Conservation (phyloP, 2,888 invertebrate species). For the Chrysodeixis includens region DNA sequence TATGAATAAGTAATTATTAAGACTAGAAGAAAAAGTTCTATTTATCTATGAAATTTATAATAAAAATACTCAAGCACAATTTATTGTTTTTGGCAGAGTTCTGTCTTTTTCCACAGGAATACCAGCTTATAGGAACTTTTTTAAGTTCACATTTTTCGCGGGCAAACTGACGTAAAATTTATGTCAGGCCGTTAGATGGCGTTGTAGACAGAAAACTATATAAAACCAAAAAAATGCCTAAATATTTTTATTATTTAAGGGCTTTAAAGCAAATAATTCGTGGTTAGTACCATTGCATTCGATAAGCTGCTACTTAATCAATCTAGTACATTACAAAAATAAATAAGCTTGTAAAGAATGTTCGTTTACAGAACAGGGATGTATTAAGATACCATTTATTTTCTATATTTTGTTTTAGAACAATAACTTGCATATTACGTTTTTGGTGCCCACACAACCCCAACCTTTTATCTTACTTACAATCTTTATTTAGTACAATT, state of each 20-base stretch:
- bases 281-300: conserved; percentile 4
- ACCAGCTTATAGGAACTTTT: too few relatives aligned
- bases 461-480: conserved; percentile 35
- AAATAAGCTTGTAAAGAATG: conserved; percentile 22
- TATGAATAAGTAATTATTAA: not conserved
- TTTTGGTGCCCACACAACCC: conserved; percentile 59
- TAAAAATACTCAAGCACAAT: not conserved
- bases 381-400: conserved; percentile 16
- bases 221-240: not conserved
- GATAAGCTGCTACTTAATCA: conserved; percentile 14
- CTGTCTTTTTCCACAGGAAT: not conserved
- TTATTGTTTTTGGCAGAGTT: not conserved
- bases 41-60: not conserved
- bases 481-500: conserved; percentile 21
- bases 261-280: not conserved
- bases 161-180: too few relatives aligned
- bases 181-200: not conserved
- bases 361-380: conserved; percentile 27
- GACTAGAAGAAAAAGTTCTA: not conserved
- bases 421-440: conserved; percentile 32
- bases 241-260: not conserved
- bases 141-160: too few relatives aligned
- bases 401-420: conserved; percentile 16
- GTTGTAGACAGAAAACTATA: not conserved
- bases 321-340: conserved; percentile 20